These are phyloP conservation scores for Lota lota DNA, from an alignment of 2,113 vertebrate species.

Conservation along the genomic window DNA sequence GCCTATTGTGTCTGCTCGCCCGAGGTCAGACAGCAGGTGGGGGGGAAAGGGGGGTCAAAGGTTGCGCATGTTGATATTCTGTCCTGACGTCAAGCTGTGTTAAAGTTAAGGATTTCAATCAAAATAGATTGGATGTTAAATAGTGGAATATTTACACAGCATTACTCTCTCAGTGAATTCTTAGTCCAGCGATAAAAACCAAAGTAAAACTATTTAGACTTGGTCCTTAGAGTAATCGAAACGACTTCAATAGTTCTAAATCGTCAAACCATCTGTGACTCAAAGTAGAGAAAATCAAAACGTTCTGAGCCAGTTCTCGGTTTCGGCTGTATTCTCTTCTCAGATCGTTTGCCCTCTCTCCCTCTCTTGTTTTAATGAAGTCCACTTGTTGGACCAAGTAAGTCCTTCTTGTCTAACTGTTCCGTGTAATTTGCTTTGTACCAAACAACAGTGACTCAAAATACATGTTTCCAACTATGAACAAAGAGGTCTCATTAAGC, in stretches of 20 bases:
- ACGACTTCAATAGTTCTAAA: not conserved
- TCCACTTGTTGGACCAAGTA: not conserved
- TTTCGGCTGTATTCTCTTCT: too few species aligned
- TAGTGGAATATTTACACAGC: too few species aligned
- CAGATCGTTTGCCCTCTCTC: too few species aligned
- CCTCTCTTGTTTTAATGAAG: not conserved
- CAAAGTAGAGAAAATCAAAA: not conserved
- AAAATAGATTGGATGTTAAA: too few species aligned
- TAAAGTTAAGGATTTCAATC: too few species aligned
- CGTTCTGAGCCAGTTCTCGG: not conserved
- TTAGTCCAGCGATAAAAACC: not conserved
- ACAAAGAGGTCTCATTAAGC: not conserved
- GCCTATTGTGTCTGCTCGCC: conserved; percentile 13
- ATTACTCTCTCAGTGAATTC: too few species aligned
- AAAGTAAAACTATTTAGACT: not conserved
- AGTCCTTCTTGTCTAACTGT: not conserved
- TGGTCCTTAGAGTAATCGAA: not conserved
- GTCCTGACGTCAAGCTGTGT: not conserved
- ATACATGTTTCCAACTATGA: conserved; percentile 12
- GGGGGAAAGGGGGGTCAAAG: not conserved
- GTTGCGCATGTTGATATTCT: not conserved
- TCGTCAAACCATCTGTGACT: conserved; percentile 2
- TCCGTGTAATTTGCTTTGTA: conserved; percentile 6
- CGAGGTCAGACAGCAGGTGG: conserved; percentile 1
- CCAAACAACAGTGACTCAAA: not conserved